Evolutionary conservation across 2,113 vertebrate genomes (phyloP), one percentile per base, ranked within the genome.

Genomic region (Orientallactaga bullata): DNA sequence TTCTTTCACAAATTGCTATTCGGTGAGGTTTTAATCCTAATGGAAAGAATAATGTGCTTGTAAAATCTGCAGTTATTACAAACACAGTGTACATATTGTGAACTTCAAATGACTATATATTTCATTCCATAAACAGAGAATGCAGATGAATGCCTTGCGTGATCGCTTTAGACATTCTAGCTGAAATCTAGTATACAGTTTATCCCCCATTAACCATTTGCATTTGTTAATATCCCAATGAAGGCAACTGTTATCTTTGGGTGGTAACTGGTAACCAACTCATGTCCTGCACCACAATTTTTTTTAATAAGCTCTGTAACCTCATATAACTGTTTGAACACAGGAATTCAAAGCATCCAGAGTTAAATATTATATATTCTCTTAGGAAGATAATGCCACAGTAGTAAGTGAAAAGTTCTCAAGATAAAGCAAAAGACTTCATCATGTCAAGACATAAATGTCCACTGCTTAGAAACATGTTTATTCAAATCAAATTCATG

Each of bases 1-100:
- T 99, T 99, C 98, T 98, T 98, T 98, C 98, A 99, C 98, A 99
- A 98, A 99, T 99, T 98, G 98, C 98, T 98, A 98, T 98, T 99
- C 95, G 96, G 98, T 98, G 98, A 99, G 98, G 98, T 98, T 98
- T 98, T 98, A 98, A 98, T 98, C 98, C 98, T 99, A 98, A 98
- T 98, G 98, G 98, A 99, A 98, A 98, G 98, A 99, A 99, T 98
- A 99, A 99, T 98, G 98, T 98, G 98, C 98, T 98, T 98, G 98
- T 98, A 98, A 98, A 99, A 98, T 98, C 98, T 98, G 97, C 98
- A 98, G 98, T 98, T 99, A 98, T 98, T 98, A 98, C 98, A 98
- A 98, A 98, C 98, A 98, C 98, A 98, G 98, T 98, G 98, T 98
- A 98, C 98, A 98, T 98, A 98, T 98, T 98, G 98, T 98, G 98